phyloP scores from a whole-genome alignment of 2,888 invertebrate genomes.

The Acronicta alni region DNA sequence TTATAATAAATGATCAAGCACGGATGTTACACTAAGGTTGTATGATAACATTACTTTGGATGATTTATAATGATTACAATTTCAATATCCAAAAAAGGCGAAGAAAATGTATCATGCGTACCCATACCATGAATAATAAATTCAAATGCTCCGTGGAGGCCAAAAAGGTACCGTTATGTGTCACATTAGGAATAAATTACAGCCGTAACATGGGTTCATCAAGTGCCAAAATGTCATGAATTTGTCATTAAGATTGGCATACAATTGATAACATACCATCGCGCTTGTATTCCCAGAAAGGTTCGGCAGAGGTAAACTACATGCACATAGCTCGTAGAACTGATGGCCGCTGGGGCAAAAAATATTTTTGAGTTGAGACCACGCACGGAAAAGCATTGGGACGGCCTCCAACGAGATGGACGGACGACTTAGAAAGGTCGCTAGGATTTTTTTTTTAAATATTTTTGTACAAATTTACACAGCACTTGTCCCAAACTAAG shows the following conservation, averaged over 20 bases:
- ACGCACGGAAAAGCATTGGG: too few species aligned
- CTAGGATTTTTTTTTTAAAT: too few species aligned
- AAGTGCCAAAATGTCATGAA: constrained; percentile 13
- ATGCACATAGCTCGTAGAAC: too few species aligned
- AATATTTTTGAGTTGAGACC: too few species aligned
- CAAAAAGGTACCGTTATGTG: constrained; percentile 24
- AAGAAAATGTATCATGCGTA: constrained; percentile 20
- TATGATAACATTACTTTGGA: background rate
- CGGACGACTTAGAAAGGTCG: too few species aligned
- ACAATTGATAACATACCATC: constrained; percentile 3
- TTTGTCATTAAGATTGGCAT: constrained; percentile 24
- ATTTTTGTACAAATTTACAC: too few species aligned
- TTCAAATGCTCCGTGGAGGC: constrained; percentile 6
- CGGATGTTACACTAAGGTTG: background rate
- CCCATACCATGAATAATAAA: constrained; percentile 33
- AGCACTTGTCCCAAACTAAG: too few species aligned
- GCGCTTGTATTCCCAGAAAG: too few species aligned
- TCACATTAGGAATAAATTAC: constrained; percentile 38
- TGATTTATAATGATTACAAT: constrained; percentile 29
- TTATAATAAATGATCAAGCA: too few species aligned
- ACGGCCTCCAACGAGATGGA: too few species aligned
- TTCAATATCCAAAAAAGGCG: constrained; percentile 14
- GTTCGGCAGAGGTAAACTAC: too few species aligned
- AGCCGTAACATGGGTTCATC: constrained; percentile 29
- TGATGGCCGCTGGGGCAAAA: too few species aligned